A percentile compares a stretch with the other conserved stretches of the same genome.
These are phyloP conservation scores for Antechinus stuartii DNA, from an alignment of 2,113 vertebrate genomes.

Conservation along the genomic window DNA sequence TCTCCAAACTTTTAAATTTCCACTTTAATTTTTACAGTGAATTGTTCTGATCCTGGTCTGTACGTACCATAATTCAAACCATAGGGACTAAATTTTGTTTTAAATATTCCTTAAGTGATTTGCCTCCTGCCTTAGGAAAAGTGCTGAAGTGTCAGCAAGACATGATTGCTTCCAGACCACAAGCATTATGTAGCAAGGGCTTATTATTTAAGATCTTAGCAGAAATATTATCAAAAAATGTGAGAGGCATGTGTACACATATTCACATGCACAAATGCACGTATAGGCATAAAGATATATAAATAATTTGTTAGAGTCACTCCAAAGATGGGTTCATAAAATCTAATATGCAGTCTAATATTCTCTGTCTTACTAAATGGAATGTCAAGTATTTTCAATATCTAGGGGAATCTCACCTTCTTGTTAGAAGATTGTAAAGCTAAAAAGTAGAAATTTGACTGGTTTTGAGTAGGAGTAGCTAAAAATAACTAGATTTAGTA, in stretches of 20 bases:
- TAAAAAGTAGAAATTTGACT: not conserved
- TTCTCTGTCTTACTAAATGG: not conserved
- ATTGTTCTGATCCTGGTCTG: conserved; percentile 52
- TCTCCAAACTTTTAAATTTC: conserved; percentile 40
- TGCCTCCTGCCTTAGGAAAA: conserved; percentile 54
- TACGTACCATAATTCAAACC: conserved; percentile 66
- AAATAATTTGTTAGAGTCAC: not conserved
- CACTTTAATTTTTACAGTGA: conserved; percentile 23
- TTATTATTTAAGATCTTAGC: not conserved
- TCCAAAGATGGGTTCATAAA: not conserved
- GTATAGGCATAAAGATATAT: not conserved
- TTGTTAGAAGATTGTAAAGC: not conserved
- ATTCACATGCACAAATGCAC: not conserved
- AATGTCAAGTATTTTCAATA: not conserved
- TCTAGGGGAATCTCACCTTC: not conserved
- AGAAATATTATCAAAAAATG: not conserved
- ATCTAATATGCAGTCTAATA: not conserved
- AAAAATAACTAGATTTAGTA: not conserved
- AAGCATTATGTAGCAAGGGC: not conserved
- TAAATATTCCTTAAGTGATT: conserved; percentile 65
- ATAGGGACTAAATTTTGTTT: conserved; percentile 62
- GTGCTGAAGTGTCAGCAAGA: conserved; percentile 41
- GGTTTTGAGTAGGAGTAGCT: not conserved
- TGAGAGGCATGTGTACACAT: not conserved
- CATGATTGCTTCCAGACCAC: conserved; percentile 63